Conservation (phyloP, 2,113 vertebrate genomes). For the Emberiza fucata region DNA sequence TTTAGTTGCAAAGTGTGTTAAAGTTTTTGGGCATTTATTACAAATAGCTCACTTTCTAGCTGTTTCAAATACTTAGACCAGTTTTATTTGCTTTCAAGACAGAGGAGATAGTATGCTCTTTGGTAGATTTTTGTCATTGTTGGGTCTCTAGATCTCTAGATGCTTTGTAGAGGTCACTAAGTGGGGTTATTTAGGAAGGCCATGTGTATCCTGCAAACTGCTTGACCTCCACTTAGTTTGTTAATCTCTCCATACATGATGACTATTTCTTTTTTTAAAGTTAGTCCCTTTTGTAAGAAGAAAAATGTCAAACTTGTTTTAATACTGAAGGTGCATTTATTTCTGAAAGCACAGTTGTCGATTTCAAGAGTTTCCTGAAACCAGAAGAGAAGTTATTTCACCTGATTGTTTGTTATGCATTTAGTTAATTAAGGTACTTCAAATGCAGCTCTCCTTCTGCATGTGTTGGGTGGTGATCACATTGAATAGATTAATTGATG, state of each 20-base stretch:
- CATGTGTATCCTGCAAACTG: neutral
- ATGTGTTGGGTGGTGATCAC: conserved; percentile 21
- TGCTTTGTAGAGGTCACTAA: neutral
- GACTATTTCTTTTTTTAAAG: neutral
- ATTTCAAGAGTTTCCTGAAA: neutral
- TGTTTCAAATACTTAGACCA: neutral
- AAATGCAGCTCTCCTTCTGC: neutral
- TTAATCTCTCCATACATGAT: neutral
- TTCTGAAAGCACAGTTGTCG: neutral
- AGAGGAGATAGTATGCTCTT: neutral
- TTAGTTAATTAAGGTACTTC: conserved; percentile 35
- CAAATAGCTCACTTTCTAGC: neutral
- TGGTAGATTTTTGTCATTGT: rapidly evolving
- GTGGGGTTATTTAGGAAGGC: neutral
- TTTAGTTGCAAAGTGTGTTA: neutral
- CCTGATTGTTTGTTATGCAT: neutral
- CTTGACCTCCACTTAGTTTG: neutral
- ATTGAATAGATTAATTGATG: conserved; percentile 50
- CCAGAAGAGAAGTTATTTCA: neutral
- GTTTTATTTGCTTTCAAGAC: neutral
- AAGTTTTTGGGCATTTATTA: neutral
- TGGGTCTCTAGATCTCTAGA: neutral
- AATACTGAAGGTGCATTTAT: neutral
- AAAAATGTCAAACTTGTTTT: neutral
- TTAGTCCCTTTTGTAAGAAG: neutral